Evolutionary conservation across 2,888 invertebrate genomes (phyloP), one percentile per base, ranked within the genome.

Genomic region (Patella caerulea): DNA sequence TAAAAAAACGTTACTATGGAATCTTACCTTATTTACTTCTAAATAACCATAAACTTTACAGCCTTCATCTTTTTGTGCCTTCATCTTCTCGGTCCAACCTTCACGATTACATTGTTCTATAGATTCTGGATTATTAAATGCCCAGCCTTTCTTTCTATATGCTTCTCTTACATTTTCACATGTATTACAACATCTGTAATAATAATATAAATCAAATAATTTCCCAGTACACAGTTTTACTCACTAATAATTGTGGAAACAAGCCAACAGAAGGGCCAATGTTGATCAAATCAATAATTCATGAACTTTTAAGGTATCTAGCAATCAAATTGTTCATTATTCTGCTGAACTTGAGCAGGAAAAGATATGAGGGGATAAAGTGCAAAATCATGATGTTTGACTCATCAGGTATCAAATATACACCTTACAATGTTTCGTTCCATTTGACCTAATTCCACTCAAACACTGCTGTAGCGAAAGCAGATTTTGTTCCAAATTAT

Each of bases 111-210:
- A 99, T 92, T 99, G 99, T 84, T 95, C 95, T 87, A 99, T 95
- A 80, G 94, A 94, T 78, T 95, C 94, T 52, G 95, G 93, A 86
- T 95, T 95, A 45, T 95, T 95, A 84, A 96, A 94, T 80, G 96
- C 97, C 96, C 98, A 98, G 83, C 96, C 95, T 90, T 95, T 95
- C 83, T 94, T 91, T 85, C 96, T 94, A 91, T 99, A 99, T 0
- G 98, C 98, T 91, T 96, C 96, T 91, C 96, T 94, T 0, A 99
- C 97, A 77, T 98, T 97, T 82, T 97, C 97, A 93, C 99, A 99
- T 17, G 97, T 97, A 91, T 98, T 98, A 91, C 99, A 99, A 91
- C 98, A 99, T 86, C 97, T 97, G 86, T 0, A 71, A 29, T 59
- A 17, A 34, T 29, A 17, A 29, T 3, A 74, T 19, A 55, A 53